Evolutionary conservation across 2,888 invertebrate species (phyloP).

Genomic region (Byasa hedistus): DNA sequence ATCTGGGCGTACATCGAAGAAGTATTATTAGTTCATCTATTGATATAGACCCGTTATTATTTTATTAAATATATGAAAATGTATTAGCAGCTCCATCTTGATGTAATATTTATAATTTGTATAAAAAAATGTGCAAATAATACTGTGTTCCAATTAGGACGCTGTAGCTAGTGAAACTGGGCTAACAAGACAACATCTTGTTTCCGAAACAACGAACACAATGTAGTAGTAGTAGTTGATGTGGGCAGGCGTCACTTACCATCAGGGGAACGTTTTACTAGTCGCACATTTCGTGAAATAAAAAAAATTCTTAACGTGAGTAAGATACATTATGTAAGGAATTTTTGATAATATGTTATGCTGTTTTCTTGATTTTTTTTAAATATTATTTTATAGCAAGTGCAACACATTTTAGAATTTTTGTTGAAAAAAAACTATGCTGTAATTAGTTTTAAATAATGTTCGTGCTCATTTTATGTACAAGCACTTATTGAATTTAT

Average conservation of each 20-base stretch:
- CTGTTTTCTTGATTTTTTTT: background rate
- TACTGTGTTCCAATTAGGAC: too few relatives aligned
- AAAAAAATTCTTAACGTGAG: background rate
- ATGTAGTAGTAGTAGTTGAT: too few relatives aligned
- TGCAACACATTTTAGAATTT: background rate
- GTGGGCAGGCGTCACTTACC: too few relatives aligned
- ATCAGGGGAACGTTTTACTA: too few relatives aligned
- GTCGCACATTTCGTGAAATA: too few relatives aligned
- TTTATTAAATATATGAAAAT: conserved; percentile 9
- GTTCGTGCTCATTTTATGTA: background rate
- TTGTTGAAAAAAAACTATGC: background rate
- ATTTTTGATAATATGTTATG: background rate
- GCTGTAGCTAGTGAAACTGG: too few relatives aligned
- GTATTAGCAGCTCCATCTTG: background rate
- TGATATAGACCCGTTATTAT: background rate
- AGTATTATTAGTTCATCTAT: conserved; percentile 1
- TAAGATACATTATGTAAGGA: background rate
- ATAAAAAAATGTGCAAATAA: too few relatives aligned
- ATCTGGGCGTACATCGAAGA: background rate
- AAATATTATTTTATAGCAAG: background rate
- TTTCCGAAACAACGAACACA: too few relatives aligned
- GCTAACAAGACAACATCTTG: too few relatives aligned
- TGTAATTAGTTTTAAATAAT: background rate
- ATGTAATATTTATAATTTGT: background rate
- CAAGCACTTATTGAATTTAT: background rate